Percentiles rank a stretch among this genome's conserved stretches.
phyloP scores from a whole-genome alignment of 2,888 invertebrate genomes.

The Drosophila parthenogenetica region DNA sequence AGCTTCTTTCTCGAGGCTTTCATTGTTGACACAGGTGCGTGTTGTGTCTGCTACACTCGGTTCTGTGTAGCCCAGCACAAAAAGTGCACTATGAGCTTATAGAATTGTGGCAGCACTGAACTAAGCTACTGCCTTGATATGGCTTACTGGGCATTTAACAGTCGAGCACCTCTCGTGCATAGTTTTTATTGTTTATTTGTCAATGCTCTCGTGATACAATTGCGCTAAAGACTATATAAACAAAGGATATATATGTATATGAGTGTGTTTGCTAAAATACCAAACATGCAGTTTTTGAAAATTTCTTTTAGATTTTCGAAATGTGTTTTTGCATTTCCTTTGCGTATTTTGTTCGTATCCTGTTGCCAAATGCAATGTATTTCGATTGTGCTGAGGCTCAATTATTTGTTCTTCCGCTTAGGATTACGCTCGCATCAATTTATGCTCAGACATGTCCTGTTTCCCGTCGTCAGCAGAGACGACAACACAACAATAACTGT shows the following conservation, averaged over 20 bases:
- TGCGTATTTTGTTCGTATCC: conserved; percentile 10
- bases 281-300: background rate
- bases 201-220: conserved; percentile 69
- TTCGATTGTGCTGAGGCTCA: conserved; percentile 38
- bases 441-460: conserved; percentile 79
- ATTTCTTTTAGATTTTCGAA: background rate
- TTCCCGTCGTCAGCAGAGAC: conserved; percentile 64
- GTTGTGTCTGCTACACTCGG: conserved; percentile 23
- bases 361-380: conserved; percentile 29
- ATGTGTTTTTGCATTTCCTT: conserved; percentile 17
- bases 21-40: conserved; percentile 83
- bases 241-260: background rate
- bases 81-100: background rate
- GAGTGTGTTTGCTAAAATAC: background rate
- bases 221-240: conserved; percentile 37
- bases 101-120: background rate
- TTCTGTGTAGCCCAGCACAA: background rate
- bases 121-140: too few relatives aligned
- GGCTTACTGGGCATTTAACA: background rate
- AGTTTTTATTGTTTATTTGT: conserved; percentile 51
- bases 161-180: background rate
- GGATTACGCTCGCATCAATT: conserved; percentile 66
- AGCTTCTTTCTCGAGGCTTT: conserved; percentile 46
- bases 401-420: conserved; percentile 76
- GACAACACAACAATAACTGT: conserved; percentile 68